Base-by-base conservation (phyloP, 2,113 vertebrate genomes). In the Passer domesticus region DNA sequence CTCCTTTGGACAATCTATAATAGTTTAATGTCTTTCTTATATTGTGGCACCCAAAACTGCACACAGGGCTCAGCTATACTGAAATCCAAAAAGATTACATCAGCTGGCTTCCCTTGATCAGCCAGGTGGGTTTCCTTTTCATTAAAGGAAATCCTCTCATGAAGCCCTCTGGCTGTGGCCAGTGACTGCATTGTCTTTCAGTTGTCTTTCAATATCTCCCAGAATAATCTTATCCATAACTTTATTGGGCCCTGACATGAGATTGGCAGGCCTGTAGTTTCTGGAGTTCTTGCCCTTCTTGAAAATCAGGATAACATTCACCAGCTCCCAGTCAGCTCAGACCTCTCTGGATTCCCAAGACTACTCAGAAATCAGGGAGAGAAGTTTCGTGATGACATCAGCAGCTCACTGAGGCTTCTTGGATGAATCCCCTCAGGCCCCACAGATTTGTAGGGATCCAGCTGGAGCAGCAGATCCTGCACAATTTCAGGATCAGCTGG, bases 221-320 rank as follows among this genome's bases (percentile, higher is more conserved):
- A 47, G 18, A 64, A 55, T 55, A 64, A 37, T 55, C 10, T 83
- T 55, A 39, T 47, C 28, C 19, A 19, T 28, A 73, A 55, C 7
- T 55, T 84, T 64, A 55, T n/a, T 1, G 0, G 28, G 59, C 12
- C 12, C 41, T 66, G 50, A 73, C 0, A 0, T 66, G n/a, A 66
- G 59, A 66, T 15, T 63, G 22, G 66, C 12, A 66, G 50, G n/a
- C 30, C 82, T 84, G 30, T 66, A n/a, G n/a, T 56, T 74, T 63
- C 49, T 33, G 23, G 11, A 25, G 28, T 64, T 53, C 31, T 73
- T 73, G n/a, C 6, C 28, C 41, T 64, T 55, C 59, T 64, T 64
- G 23, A 74, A 74, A 64, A 64, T n/a, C 82, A 56, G 59, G 41
- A 47, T 39, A 55, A 28, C 15, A 28, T 74, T 64, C 1, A 0